phyloP scores from a whole-genome alignment of 2,888 invertebrate genomes.

The Drosophila mulleri region DNA sequence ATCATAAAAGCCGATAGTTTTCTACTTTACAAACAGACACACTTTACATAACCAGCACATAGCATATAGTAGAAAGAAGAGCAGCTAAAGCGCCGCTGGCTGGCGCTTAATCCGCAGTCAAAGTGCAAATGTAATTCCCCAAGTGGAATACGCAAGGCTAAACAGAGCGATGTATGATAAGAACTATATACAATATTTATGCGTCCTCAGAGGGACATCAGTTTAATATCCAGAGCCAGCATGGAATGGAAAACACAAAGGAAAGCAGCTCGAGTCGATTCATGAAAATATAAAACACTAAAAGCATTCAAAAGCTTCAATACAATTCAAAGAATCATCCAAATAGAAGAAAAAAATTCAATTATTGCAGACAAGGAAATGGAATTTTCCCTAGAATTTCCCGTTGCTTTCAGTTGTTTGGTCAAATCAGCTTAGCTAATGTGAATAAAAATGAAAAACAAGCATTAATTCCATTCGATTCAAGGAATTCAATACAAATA shows the following conservation, averaged over 20 bases:
- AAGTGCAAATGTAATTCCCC: background rate
- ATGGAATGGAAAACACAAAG: background rate
- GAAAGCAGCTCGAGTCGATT: background rate
- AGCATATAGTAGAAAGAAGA: background rate
- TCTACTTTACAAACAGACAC: background rate
- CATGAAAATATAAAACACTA: background rate
- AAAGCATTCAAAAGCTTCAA: background rate
- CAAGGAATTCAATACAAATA: background rate
- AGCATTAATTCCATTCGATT: background rate
- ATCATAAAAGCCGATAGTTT: background rate
- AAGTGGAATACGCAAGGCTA: background rate
- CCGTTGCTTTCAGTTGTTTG: background rate
- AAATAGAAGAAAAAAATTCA: background rate
- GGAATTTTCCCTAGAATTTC: background rate
- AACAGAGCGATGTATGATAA: slow-evolving; percentile 2
- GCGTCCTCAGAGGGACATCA: background rate
- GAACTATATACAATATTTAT: background rate
- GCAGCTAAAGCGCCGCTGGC: background rate
- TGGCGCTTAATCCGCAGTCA: background rate
- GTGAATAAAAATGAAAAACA: background rate
- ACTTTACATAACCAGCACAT: background rate
- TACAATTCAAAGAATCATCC: background rate
- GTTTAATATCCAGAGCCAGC: background rate
- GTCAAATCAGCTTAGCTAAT: background rate
- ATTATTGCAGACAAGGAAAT: background rate